Percentiles rank a stretch among this genome's conserved stretches.
Conservation (phyloP, 2,888 invertebrate genomes). For the Amaurobius ferox region DNA sequence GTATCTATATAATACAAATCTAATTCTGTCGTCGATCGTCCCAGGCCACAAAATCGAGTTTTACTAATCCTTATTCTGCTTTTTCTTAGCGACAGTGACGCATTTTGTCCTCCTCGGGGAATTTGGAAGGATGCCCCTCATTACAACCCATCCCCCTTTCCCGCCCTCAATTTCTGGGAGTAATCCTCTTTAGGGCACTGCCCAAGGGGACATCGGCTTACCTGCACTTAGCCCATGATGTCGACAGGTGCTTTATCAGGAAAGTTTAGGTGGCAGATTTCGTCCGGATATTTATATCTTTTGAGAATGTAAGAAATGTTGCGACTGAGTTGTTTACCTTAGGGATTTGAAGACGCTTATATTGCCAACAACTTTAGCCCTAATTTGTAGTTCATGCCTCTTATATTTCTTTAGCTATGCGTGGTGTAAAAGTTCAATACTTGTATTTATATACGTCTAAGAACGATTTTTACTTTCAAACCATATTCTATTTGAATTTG, state of each 20-base stretch:
- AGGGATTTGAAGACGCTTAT: not conserved
- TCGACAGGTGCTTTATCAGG: slow-evolving; percentile 59
- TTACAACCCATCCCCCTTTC: not conserved
- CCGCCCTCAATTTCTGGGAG: not conserved
- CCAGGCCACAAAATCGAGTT: slow-evolving; percentile 39
- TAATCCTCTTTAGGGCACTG: slow-evolving; percentile 49
- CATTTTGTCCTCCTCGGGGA: slow-evolving; percentile 26
- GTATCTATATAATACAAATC: not conserved
- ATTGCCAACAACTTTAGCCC: no score
- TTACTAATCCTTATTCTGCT: slow-evolving; percentile 13
- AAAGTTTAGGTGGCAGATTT: slow-evolving; percentile 1
- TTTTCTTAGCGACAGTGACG: not conserved
- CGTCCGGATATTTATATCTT: not conserved
- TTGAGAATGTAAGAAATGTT: not conserved
- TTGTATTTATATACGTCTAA: no score
- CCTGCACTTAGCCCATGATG: slow-evolving; percentile 29
- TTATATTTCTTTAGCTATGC: no score
- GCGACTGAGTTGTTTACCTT: not conserved
- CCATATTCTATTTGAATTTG: no score
- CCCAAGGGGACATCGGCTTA: slow-evolving; percentile 37
- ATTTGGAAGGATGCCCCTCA: slow-evolving; percentile 55
- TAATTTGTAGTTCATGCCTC: no score
- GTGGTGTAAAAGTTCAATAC: no score
- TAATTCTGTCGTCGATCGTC: not conserved
- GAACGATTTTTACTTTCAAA: no score